Conservation (phyloP, 2,113 vertebrate species). For the Apteryx mantelli region DNA sequence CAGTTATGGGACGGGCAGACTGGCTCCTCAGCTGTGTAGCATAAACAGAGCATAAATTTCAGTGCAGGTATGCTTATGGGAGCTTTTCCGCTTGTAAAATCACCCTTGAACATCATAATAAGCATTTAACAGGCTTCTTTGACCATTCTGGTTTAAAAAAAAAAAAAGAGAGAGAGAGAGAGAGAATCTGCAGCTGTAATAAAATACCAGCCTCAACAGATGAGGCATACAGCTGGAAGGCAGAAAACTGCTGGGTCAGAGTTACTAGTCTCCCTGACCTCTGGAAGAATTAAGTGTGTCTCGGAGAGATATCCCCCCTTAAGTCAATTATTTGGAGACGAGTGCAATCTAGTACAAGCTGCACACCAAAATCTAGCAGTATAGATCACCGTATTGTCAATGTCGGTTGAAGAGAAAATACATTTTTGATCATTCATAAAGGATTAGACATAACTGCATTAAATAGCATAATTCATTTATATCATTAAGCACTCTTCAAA, state of each 20-base stretch:
- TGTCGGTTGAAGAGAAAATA: not conserved
- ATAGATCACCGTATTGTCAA: not conserved
- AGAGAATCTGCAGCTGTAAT: not conserved
- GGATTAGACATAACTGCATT: not conserved
- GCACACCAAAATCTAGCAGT: not conserved
- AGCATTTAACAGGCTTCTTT: not conserved
- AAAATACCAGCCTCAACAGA: not conserved
- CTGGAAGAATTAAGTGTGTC: not conserved
- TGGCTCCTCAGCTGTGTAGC: not conserved
- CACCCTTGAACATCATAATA: not conserved
- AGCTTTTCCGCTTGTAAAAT: not conserved
- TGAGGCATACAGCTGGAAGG: not conserved
- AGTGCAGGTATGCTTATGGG: not conserved
- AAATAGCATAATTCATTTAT: not conserved
- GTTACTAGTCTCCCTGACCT: not conserved
- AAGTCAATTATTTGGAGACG: not conserved
- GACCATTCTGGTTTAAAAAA: not conserved
- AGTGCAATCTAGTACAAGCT: not conserved
- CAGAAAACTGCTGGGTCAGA: not conserved
- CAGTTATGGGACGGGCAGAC: not conserved
- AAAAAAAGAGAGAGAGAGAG: not conserved
- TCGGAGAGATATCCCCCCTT: not conserved
- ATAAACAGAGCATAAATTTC: not conserved
- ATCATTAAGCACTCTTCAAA: not conserved
- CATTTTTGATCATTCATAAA: not conserved